These are phyloP conservation scores for Eulemur rubriventer DNA, from an alignment of 2,797 vertebrate genomes.

Conservation along the genomic window DNA sequence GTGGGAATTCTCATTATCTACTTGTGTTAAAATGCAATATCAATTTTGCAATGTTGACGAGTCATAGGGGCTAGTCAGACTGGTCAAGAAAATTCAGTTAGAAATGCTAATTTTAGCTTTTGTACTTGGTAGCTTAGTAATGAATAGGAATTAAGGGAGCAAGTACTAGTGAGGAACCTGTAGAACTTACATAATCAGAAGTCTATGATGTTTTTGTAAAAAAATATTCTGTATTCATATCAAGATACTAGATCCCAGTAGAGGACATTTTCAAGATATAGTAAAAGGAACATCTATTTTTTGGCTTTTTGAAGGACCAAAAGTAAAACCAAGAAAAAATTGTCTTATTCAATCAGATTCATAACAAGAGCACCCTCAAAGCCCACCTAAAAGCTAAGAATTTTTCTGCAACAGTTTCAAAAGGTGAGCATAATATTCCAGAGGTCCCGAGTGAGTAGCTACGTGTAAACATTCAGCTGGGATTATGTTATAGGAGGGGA, in stretches of 20 bases:
- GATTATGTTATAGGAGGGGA: background rate
- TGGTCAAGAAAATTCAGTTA: background rate
- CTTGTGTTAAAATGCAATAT: background rate
- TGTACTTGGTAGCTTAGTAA: background rate
- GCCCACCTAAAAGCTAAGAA: background rate
- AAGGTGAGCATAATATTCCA: background rate
- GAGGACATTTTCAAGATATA: background rate
- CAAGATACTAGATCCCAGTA: background rate
- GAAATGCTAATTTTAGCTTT: background rate
- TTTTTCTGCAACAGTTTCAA: background rate
- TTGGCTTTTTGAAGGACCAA: background rate
- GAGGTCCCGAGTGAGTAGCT: background rate
- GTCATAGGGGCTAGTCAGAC: background rate
- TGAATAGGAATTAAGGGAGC: background rate
- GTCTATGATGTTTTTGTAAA: background rate
- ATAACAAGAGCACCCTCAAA: background rate
- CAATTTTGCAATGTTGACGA: background rate
- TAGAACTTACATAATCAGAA: background rate
- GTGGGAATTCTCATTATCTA: background rate
- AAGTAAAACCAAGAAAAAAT: background rate
- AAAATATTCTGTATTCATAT: background rate
- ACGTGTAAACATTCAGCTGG: background rate
- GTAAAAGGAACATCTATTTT: background rate
- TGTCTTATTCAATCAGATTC: background rate
- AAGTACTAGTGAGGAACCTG: background rate